These are phyloP conservation scores for Drosophila simulans DNA, from an alignment of 1,140 invertebrate genomes.

Conservation along the genomic window DNA sequence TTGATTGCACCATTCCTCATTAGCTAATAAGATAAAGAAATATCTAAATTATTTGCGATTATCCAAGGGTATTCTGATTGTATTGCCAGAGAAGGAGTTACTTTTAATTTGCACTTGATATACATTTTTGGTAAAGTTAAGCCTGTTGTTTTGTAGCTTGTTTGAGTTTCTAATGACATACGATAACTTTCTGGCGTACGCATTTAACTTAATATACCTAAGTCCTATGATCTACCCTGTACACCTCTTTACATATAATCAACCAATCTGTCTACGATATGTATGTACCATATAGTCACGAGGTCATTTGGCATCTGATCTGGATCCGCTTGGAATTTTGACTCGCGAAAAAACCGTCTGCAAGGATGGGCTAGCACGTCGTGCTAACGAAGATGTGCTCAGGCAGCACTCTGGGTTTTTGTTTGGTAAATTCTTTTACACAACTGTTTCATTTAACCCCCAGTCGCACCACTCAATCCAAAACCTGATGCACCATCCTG, in stretches of 20 bases:
- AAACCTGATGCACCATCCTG: conserved; percentile 26
- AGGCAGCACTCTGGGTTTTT: conserved; percentile 84
- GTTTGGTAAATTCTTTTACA: conserved; percentile 84
- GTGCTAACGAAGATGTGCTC: conserved; percentile 85
- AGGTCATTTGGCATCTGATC: conserved; percentile 97
- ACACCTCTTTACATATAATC: conserved; percentile 44
- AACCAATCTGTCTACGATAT: conserved; percentile 55
- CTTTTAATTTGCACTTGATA: conserved; percentile 28
- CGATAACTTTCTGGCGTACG: conserved; percentile 16
- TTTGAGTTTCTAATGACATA: conserved; percentile 22
- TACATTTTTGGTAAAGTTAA: conserved; percentile 22
- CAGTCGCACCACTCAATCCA: conserved; percentile 39
- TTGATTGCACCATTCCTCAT: conserved; percentile 25
- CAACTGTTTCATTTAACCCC: conserved; percentile 54
- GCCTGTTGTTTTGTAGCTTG: conserved; percentile 33
- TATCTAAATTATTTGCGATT: not conserved
- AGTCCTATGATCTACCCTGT: conserved; percentile 32
- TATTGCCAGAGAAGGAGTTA: conserved; percentile 3
- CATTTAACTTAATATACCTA: conserved; percentile 37
- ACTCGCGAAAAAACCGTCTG: conserved; percentile 80
- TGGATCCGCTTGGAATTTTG: conserved; percentile 95
- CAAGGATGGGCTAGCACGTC: conserved; percentile 86
- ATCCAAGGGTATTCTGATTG: not conserved
- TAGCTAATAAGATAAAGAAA: not conserved
- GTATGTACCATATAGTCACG: conserved; percentile 89